Base-by-base conservation (phyloP, 2,797 vertebrate genomes). In the Lemur catta region DNA sequence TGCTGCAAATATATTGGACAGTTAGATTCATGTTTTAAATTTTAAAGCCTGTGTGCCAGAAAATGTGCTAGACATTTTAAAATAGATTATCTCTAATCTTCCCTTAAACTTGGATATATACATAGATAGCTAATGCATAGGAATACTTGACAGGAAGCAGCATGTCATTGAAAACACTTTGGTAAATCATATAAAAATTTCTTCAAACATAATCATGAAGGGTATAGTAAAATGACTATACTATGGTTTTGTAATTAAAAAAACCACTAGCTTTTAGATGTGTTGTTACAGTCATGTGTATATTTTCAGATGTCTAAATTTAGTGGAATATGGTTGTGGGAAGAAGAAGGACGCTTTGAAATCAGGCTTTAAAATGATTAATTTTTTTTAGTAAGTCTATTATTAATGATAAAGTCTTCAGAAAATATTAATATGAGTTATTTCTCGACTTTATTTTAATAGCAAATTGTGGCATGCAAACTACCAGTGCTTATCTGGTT, bases 61-160 rank as follows among this genome's bases (percentile, higher is more conserved):
- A 69, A 86, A 95, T 65, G 7, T 95, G 67, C 38, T 48, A 93
- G 61, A 78, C n/a, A 43, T 84, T 96, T 97, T 48, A 93, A 93
- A 91, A 93, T 41, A 95, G 63, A 93, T 50, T 50, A 57, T 86
- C 48, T 89, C 63, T 82, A 90, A 92, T 95, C 35, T 95, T 91
- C n/a, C 30, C 15, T 17, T 48, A 88, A 86, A 74, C 46, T 48
- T 50, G 43, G 35, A 86, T 91, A 50, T 57, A 30, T 12, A 74
- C 17, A 10, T 52, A 13, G 57, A n/a, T 20, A 67, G 24, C 57
- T 20, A 69, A 48, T 38, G 26, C 38, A 65, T 93, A 81, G 55
- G 41, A 57, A 35, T 67, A 52, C 67, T 85, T 90, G 72, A 90
- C 46, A 52, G 57, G 57, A 89, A 94, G 61, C 41, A 84, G 67